Evolutionary conservation across 2,888 invertebrate species (phyloP), one percentile per base, ranked within the genome.

Genomic region (Apotomis betuletana): DNA sequence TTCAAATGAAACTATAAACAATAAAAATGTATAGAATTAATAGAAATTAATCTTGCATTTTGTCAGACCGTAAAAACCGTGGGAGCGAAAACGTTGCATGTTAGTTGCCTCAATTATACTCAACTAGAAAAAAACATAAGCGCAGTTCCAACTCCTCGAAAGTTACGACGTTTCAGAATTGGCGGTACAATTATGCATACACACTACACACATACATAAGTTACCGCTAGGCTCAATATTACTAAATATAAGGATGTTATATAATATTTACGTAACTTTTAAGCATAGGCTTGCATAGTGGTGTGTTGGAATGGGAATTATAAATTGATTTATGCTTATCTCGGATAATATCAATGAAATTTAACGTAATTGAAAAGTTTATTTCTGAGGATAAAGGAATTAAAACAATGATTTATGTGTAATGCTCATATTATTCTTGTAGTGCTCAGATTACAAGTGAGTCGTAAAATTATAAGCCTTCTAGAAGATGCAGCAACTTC

Each of bases 211-310:
- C 67, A 58, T 68, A 63, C 63, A 59, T 54, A 67, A 68, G 61
- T 71, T 71, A 27, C 71, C n/a, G 58, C 63, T 63, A 63, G 80
- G 81, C 77, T 75, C 76, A 75, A 78, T 80, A 78, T 78, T 75
- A 77, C 79, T 75, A 70, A 74, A 75, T 72, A 63, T 67, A 72
- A 72, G 68, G 68, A 69, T 63, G 69, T 83, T 86, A 80, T 73
- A 77, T 79, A 85, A 87, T 70, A 6, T 74, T 85, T 87, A 83
- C 78, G 77, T 81, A 86, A 87, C 74, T 27, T 51, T 63, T 63
- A 68, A 59, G 51, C 58, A 68, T 64, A 52, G 62, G 71, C 68
- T 63, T 46, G 46, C 72, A 5, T 67, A 63, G 44, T 36, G 52
- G 3, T 54, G 44, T 58, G 46, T 65, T 54, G 69, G 69, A 58